Evolutionary conservation across 2,888 invertebrate species (phyloP).

Genomic region (Malthinus seriepunctatus): DNA sequence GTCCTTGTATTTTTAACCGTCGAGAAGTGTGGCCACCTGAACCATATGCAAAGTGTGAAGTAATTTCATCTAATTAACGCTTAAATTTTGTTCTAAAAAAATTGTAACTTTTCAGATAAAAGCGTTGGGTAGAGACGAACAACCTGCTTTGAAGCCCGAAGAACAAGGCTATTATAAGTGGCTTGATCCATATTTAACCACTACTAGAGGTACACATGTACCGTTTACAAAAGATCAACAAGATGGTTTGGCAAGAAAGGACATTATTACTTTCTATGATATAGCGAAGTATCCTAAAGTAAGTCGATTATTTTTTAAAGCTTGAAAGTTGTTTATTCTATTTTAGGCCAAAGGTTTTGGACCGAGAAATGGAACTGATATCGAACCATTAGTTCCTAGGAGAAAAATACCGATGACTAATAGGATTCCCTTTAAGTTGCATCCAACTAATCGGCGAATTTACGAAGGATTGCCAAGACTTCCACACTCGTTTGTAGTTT

Average conservation of each 20-base stretch:
- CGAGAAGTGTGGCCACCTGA: conserved; percentile 40
- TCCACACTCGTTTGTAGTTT: conserved; percentile 43
- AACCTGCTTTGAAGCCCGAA: conserved; percentile 49
- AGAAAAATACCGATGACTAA: conserved; percentile 36
- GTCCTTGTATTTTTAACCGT: conserved; percentile 20
- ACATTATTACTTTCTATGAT: conserved; percentile 52
- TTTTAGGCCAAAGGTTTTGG: conserved; percentile 40
- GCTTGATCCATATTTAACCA: conserved; percentile 53
- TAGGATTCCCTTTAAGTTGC: conserved; percentile 33
- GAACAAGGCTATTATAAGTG: conserved; percentile 48
- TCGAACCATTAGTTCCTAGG: conserved; percentile 30
- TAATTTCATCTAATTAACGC: conserved; percentile 10
- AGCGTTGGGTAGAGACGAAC: conserved; percentile 48
- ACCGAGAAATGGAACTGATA: conserved; percentile 32
- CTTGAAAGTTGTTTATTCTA: background rate
- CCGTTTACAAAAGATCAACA: conserved; percentile 45
- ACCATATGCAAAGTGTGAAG: conserved; percentile 41
- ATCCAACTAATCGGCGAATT: conserved; percentile 34
- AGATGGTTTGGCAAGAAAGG: conserved; percentile 46
- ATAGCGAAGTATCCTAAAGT: conserved; percentile 43
- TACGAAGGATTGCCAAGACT: conserved; percentile 38
- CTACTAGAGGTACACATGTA: conserved; percentile 44
- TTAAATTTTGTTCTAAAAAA: background rate
- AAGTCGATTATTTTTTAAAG: conserved; percentile 8
- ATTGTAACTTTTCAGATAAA: conserved; percentile 36